A percentile compares a stretch with the other conserved stretches of the same genome.
Evolutionary conservation across 2,113 vertebrate species (phyloP).

Genomic region (Dolichotis patagonum): DNA sequence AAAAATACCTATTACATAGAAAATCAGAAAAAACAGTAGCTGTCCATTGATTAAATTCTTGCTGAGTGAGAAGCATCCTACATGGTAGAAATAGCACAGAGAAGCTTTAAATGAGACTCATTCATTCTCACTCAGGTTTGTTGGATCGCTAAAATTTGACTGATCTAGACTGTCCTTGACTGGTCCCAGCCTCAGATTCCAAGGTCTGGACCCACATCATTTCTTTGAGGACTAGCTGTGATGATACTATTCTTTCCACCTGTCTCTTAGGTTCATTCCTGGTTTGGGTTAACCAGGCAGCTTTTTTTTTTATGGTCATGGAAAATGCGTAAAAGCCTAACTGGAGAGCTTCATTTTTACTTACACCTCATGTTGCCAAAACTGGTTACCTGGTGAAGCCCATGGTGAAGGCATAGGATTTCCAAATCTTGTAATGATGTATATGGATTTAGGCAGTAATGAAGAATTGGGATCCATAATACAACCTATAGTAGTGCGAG

Average conservation of each 20-base stretch:
- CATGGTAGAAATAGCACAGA: not conserved
- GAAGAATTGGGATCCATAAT: not conserved
- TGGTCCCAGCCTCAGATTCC: not conserved
- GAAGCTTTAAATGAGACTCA: not conserved
- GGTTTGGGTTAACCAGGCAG: not conserved
- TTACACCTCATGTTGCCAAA: not conserved
- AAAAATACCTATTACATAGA: not conserved
- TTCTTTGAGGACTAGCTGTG: not conserved
- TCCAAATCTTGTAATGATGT: not conserved
- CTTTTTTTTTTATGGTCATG: not conserved
- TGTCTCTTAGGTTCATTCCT: not conserved
- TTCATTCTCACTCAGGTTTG: not conserved
- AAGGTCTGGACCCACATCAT: not conserved
- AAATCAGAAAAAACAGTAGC: constrained; percentile 18
- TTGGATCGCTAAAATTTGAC: not conserved
- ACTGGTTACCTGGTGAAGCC: not conserved
- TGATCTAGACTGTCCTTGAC: not conserved
- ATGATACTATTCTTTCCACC: not conserved
- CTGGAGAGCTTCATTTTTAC: not conserved
- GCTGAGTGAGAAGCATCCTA: not conserved
- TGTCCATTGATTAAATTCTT: not conserved
- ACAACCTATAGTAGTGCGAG: not conserved
- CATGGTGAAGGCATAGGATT: not conserved
- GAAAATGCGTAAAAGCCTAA: not conserved
- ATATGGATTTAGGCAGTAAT: not conserved